phyloP scores from a whole-genome alignment of 1,140 invertebrate species.

The Schlechtendalia chinensis region DNA sequence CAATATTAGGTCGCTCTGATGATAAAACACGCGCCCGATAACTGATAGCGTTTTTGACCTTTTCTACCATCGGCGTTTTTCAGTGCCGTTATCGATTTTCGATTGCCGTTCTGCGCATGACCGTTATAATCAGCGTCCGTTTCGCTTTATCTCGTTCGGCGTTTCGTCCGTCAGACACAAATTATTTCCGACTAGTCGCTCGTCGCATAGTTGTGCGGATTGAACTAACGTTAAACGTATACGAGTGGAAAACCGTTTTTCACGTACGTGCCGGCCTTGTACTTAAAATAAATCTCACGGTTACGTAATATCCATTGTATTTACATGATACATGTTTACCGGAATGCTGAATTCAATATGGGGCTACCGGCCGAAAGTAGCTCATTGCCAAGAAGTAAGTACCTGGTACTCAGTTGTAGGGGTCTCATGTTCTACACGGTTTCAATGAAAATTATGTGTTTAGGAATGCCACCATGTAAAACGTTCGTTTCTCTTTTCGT shows the following conservation, averaged over 20 bases:
- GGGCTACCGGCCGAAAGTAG: conserved; percentile 51
- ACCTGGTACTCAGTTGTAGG: neutral
- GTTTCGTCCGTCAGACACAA: neutral
- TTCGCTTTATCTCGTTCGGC: conserved; percentile 29
- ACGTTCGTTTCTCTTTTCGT: too few relatives aligned
- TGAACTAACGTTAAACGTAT: too few relatives aligned
- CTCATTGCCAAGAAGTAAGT: conserved; percentile 50
- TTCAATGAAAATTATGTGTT: too few relatives aligned
- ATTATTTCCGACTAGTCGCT: neutral
- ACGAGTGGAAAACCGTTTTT: conserved; percentile 24
- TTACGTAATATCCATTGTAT: neutral
- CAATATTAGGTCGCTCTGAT: conserved; percentile 12
- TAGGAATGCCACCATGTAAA: too few relatives aligned
- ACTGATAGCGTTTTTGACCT: conserved; percentile 9
- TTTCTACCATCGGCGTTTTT: too few relatives aligned
- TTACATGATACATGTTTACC: conserved; percentile 33
- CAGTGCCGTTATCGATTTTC: neutral
- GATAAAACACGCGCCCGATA: neutral
- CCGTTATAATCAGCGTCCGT: conserved; percentile 1
- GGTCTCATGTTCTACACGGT: too few relatives aligned
- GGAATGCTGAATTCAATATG: conserved; percentile 40
- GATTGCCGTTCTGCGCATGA: neutral
- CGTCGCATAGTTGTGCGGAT: neutral
- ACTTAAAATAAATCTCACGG: neutral
- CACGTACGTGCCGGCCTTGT: neutral